Percentiles rank a stretch among this genome's conserved stretches.
These are phyloP conservation scores for Xerus inauris DNA, from an alignment of 2,113 vertebrate genomes.

Conservation along the genomic window DNA sequence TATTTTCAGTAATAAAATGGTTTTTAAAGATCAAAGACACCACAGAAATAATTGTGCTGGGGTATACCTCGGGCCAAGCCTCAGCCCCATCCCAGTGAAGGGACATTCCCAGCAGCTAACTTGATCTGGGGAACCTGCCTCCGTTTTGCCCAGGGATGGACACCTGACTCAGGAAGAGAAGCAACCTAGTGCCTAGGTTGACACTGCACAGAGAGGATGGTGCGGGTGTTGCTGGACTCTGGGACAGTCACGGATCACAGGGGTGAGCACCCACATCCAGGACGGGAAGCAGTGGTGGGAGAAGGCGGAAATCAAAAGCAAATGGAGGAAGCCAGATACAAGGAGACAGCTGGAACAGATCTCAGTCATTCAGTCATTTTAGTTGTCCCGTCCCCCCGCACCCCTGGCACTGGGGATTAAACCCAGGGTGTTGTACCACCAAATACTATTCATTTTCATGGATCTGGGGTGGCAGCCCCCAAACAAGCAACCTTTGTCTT, in stretches of 20 bases:
- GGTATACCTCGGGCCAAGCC: not conserved
- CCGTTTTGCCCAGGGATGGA: not conserved
- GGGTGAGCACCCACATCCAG: not conserved
- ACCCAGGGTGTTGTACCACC: too few species aligned
- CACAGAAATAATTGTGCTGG: not conserved
- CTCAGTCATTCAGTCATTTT: too few species aligned
- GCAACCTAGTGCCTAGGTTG: rapidly evolving
- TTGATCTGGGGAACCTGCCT: rapidly evolving
- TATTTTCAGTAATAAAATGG: not conserved
- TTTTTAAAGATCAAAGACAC: not conserved
- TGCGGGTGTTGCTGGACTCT: rapidly evolving
- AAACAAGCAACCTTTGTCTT: constrained; percentile 14
- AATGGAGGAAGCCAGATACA: not conserved
- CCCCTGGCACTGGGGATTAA: too few species aligned
- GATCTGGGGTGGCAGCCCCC: not conserved
- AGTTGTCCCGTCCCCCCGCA: too few species aligned
- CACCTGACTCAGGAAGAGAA: not conserved
- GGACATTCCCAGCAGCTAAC: not conserved
- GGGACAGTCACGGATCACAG: not conserved
- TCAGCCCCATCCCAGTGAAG: not conserved
- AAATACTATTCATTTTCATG: not conserved
- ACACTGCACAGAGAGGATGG: not conserved
- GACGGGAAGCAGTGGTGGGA: rapidly evolving
- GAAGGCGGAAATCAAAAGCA: not conserved
- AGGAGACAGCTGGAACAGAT: not conserved